Evolutionary conservation across 2,797 vertebrate species (phyloP), one percentile per base, ranked within the genome.

Genomic region (Falco cherrug): DNA sequence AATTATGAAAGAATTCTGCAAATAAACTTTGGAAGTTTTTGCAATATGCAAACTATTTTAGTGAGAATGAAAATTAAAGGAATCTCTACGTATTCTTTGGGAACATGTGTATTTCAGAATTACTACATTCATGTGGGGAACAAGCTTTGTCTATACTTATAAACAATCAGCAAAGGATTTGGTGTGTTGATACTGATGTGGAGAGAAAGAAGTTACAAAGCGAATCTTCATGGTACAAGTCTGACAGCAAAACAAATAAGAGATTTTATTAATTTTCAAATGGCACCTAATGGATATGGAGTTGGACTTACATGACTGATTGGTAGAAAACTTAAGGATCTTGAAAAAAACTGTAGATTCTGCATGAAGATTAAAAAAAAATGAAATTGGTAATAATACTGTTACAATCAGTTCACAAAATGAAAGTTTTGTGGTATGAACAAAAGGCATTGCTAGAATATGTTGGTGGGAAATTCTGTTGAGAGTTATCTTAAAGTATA

Each of bases 141-240:
- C 5, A 68, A 26, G 7, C 50, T 45, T 33, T 2, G 1, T 57
- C 21, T 73, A 7, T 45, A 50, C 7, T 59, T 56, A 45, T n/a
- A n/a, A 81, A 47, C 11, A 76, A 50, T 25, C 10, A 48, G 4
- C 4, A 59, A 63, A 78, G 39, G 1, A 37, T 75, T 60, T 75
- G 20, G n/a, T 53, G 3, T 63, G 1, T 31, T 39, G 6, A 24
- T 63, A 71, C 11, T 0, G 0, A 16, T 9, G 11, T 31, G 19
- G 16, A 13, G 13, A 76, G 63, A 68, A 63, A 69, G 53, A 61
- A 22, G 5, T 41, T 16, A 18, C 11, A 65, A 59, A 59, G 16
- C 14, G 80, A 45, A 35, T 64, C 9, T 84, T 80, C 25, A 77
- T 4, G 7, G 19, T 64, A 39, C 11, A 54, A 50, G 5, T 60